Evolutionary conservation across 2,888 invertebrate genomes (phyloP).

Genomic region (Diarsia dahlii): DNA sequence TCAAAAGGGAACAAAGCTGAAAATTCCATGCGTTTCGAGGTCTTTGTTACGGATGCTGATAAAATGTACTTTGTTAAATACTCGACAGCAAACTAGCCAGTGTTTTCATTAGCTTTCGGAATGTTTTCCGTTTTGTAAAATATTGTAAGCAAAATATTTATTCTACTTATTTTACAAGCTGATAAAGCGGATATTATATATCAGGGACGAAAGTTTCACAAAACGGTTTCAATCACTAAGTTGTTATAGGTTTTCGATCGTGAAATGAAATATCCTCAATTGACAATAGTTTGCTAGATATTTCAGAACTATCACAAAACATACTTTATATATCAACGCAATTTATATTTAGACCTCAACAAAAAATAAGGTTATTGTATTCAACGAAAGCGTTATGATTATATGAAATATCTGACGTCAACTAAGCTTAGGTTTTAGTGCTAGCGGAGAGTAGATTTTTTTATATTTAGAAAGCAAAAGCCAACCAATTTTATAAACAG

Average conservation of each 20-base stretch:
- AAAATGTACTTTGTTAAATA: conserved; percentile 69
- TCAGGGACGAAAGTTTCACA: neutral
- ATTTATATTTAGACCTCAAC: conserved; percentile 6
- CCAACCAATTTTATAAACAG: neutral
- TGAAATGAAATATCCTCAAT: conserved; percentile 7
- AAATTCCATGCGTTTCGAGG: conserved; percentile 37
- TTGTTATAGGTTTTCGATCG: neutral
- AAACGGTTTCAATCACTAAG: neutral
- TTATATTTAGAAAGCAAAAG: no score
- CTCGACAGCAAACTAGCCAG: conserved; percentile 61
- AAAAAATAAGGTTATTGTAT: conserved; percentile 3
- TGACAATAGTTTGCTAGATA: no score
- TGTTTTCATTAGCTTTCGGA: conserved; percentile 67
- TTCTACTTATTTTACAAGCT: conserved; percentile 23
- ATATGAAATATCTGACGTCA: neutral
- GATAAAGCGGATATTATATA: neutral
- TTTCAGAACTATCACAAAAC: neutral
- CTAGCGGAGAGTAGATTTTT: no score
- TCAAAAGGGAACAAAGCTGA: conserved; percentile 33
- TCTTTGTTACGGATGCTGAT: conserved; percentile 57
- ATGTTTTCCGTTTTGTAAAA: conserved; percentile 64
- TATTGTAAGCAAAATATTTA: conserved; percentile 52
- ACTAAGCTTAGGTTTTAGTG: neutral
- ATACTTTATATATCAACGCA: neutral
- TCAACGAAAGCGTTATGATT: conserved; percentile 1